Conservation (phyloP, 1,140 invertebrate species). For the Drosophila kanapiae region DNA sequence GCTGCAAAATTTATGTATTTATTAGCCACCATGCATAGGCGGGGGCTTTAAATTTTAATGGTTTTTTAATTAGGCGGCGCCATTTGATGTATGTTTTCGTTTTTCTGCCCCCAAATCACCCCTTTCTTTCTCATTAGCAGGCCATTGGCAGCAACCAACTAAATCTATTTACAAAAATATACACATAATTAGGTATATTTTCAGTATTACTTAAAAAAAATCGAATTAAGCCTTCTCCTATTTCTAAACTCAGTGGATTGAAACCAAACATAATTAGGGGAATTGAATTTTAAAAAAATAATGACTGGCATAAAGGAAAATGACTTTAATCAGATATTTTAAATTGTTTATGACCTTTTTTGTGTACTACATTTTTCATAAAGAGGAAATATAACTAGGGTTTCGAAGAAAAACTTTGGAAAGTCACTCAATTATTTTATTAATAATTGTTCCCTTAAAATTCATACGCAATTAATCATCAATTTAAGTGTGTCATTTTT, state of each 20-base stretch:
- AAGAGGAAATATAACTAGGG: too few relatives aligned
- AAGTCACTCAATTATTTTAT: too few relatives aligned
- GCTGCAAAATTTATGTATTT: constrained; percentile 74
- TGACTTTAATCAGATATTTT: too few relatives aligned
- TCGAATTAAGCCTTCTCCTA: neutral
- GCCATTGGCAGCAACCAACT: constrained; percentile 17
- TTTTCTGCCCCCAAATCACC: constrained; percentile 7
- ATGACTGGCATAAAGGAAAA: neutral
- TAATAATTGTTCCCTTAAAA: too few relatives aligned
- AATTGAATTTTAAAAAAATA: neutral
- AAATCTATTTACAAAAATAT: constrained; percentile 1
- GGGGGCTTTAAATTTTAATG: constrained; percentile 76
- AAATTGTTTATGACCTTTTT: too few relatives aligned
- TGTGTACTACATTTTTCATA: too few relatives aligned
- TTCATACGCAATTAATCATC: too few relatives aligned
- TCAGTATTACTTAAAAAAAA: neutral
- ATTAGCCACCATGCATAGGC: constrained; percentile 66
- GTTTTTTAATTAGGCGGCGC: constrained; percentile 76
- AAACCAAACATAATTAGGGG: neutral
- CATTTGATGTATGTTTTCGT: constrained; percentile 52
- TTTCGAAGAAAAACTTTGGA: too few relatives aligned
- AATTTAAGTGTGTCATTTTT: too few relatives aligned
- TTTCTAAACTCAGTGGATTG: neutral
- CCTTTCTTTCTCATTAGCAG: constrained; percentile 21
- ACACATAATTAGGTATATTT: neutral